phyloP scores from a whole-genome alignment of 2,113 vertebrate species.

The Epinephelus lanceolatus region DNA sequence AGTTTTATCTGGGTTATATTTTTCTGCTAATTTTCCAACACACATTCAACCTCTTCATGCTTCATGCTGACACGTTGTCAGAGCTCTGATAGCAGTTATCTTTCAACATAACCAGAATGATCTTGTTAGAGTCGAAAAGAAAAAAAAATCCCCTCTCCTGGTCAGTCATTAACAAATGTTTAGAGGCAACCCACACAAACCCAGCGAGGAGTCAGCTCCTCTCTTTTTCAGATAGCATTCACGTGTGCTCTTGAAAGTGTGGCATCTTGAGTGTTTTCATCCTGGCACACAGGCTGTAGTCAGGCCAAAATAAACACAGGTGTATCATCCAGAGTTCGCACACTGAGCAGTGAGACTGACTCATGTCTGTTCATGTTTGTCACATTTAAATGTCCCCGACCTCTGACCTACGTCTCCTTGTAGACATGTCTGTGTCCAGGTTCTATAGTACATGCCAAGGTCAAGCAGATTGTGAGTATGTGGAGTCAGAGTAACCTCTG shows the following conservation, averaged over 20 bases:
- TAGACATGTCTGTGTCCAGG: not conserved
- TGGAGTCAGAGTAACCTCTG: no score
- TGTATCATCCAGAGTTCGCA: not conserved
- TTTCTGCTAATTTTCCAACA: not conserved
- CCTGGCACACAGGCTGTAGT: not conserved
- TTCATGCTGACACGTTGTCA: conserved; percentile 22
- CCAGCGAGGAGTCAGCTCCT: not conserved
- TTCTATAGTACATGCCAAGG: not conserved
- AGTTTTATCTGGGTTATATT: not conserved
- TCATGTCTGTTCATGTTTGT: conserved; percentile 40
- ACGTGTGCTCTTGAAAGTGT: conserved; percentile 8
- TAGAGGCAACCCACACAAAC: conserved; percentile 17
- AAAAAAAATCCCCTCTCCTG: conserved; percentile 9
- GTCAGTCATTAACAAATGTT: conserved; percentile 73
- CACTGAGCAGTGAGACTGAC: not conserved
- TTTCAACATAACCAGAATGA: conserved; percentile 49
- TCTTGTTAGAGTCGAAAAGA: conserved; percentile 36
- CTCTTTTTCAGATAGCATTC: not conserved
- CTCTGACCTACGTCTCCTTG: conserved; percentile 6
- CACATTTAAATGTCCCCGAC: not conserved
- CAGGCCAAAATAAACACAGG: conserved; percentile 47
- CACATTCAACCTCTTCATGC: not conserved
- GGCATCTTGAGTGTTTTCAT: conserved; percentile 26
- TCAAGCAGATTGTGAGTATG: not conserved
- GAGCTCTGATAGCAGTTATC: conserved; percentile 56